Base-by-base conservation (phyloP, 1,140 invertebrate species). In the Tetragnatha versicolor region DNA sequence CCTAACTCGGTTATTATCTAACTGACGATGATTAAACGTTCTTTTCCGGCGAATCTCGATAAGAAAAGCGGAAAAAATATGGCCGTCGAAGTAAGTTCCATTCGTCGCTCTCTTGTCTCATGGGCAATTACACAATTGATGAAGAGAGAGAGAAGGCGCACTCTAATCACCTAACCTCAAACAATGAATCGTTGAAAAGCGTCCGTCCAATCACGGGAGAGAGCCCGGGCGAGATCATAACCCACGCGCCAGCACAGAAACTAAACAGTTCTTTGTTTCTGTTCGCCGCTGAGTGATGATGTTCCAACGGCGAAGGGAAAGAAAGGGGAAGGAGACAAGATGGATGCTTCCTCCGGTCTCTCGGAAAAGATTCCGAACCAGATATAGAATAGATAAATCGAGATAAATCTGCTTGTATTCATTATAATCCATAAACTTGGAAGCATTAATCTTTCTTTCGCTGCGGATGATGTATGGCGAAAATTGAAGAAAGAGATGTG, bases 331-430 rank as follows among this genome's bases (percentile, higher is more conserved):
- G 45, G 55, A 73, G 47, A 73, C 31, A 73, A 73, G 69, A 73
- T 60, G 55, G 53, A 63, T 49, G 72, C 42, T 29, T n/a, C 20
- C 17, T 63, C 1, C 29, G 14, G 27, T 12, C n/a, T n/a, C 22
- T 35, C 29, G 37, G 45, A 42, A 49, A 75, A 51, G 45, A 49
- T 75, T 63, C 72, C 29, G 20, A 63, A 63, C 35, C 72, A 75
- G 72, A 75, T 75, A 75, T 49, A 63, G 72, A 75, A 75, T 75
- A 75, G 72, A 75, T 75, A 75, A 75, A 75, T 75, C 55, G 72
- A 75, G 72, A 75, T 75, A 75, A 63, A 75, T 75, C 72, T 75
- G 72, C 72, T 75, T 75, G 72, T 75, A 75, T 75, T 75, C 72
- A 75, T 75, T 75, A 75, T 75, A 75, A 75, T 75, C 72, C 72